Percentiles rank a stretch among this genome's conserved stretches.
phyloP scores from a whole-genome alignment of 2,113 vertebrate species.

The Sorex araneus region DNA sequence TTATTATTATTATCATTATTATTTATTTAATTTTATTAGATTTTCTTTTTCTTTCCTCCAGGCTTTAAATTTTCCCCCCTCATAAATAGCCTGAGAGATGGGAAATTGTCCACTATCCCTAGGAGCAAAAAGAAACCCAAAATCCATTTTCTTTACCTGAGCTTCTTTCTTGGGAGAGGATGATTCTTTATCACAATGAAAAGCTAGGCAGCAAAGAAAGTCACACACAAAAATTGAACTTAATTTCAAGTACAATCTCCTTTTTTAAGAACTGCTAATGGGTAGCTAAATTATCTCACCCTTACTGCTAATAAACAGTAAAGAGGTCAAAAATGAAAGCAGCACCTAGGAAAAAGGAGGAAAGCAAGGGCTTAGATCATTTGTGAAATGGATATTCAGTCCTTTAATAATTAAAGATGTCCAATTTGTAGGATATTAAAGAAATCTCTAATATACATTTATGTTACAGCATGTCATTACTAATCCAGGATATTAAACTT shows the following conservation, averaged over 20 bases:
- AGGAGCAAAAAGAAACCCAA: background rate
- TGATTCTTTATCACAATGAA: slow-evolving; percentile 14
- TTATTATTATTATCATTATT: too few species aligned
- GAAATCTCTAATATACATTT: slow-evolving; percentile 65
- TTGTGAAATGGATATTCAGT: slow-evolving; percentile 47
- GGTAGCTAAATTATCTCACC: slow-evolving; percentile 11
- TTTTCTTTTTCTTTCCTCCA: too few species aligned
- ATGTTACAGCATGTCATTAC: slow-evolving; percentile 62
- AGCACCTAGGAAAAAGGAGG: background rate
- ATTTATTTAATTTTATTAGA: too few species aligned
- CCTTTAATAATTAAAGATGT: slow-evolving; percentile 73
- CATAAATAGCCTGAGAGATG: background rate
- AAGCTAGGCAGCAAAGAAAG: slow-evolving; percentile 11
- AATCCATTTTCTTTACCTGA: background rate
- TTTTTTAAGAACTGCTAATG: background rate
- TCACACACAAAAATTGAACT: background rate
- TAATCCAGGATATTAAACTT: slow-evolving; percentile 60
- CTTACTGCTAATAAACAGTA: slow-evolving; percentile 1
- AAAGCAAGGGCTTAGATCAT: background rate
- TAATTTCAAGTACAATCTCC: background rate
- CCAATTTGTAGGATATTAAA: slow-evolving; percentile 53
- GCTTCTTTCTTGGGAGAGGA: background rate
- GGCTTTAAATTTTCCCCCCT: too few species aligned
- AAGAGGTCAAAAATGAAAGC: slow-evolving; percentile 11
- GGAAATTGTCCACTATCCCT: background rate